Evolutionary conservation across 2,797 vertebrate species (phyloP), one percentile per base, ranked within the genome.

Genomic region (Epinephelus malabaricus): DNA sequence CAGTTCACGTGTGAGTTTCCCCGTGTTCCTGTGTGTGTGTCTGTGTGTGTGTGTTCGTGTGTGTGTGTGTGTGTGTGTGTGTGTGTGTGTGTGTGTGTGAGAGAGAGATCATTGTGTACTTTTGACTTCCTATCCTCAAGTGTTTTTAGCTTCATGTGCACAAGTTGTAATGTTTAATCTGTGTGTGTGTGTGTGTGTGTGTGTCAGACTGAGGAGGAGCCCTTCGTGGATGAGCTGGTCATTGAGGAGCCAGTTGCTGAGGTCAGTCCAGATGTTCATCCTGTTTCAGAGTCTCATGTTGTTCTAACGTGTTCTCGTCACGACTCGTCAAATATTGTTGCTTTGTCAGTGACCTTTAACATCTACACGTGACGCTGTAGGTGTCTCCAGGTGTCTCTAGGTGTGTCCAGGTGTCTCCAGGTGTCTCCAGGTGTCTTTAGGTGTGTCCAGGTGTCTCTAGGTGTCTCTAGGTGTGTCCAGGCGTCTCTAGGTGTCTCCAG

Each of bases 181-280:
- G 58, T 76, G 65, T 73, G 66, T 56, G 34, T 79, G 25, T 69
- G 46, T 66, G 27, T 73, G 27, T 76, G 65, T 88, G 55, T 87
- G 59, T 82, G 2, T 5, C 78, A 92, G 94, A 76, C 92, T 53
- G 94, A 95, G 86, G 95, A 94, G 73, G 89, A 90, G 81, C 60
- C 71, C 18, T 34, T 92, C 27, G 51, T 89, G 66, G 93, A 93
- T 11, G 91, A 90, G 82, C 69, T 80, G 17, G 68, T 86, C 0
- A 83, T 76, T 6, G 92, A 95, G 85, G 94, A 95, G 89, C 85
- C 89, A 34, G 51, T 87, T 68, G 75, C 79, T 79, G 93, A 94
- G 92, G 94, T 95, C 79, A 89, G 78, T 85, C 62, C 76, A 70
- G 60, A 74, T 80, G 69, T 84, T 77, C 17, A 7, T 50, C 46